Evolutionary conservation across 2,797 vertebrate species (phyloP).

Genomic region (Pipistrellus pygmaeus): DNA sequence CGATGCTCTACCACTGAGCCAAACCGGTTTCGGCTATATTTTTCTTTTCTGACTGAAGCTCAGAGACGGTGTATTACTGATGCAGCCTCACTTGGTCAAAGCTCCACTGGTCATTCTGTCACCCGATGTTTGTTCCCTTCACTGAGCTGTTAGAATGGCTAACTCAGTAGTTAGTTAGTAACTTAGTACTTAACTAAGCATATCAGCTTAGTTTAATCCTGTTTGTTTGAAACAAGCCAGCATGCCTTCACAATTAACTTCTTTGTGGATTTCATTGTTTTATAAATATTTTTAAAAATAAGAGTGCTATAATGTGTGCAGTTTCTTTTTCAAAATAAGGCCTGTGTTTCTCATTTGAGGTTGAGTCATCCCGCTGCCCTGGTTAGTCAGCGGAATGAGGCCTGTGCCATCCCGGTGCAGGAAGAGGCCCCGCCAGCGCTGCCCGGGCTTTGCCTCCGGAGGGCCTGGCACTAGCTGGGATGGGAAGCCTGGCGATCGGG

Average conservation of each 20-base stretch:
- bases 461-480: neutral
- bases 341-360: neutral
- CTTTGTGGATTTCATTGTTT: neutral
- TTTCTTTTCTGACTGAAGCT: neutral
- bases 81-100: neutral
- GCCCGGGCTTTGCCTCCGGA: neutral
- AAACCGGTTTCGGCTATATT: too few species aligned
- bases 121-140: neutral
- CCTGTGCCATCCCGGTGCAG: neutral
- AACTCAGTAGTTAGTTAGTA: neutral
- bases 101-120: neutral
- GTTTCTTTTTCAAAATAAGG: neutral
- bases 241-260: neutral
- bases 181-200: conserved; percentile 1
- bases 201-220: neutral
- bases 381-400: neutral
- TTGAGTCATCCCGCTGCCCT: neutral
- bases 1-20: too few species aligned
- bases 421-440: neutral
- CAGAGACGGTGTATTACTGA: neutral
- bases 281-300: neutral
- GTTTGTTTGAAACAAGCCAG: conserved; percentile 15
- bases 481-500: neutral
- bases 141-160: neutral
- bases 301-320: neutral